Conservation (phyloP, 2,113 vertebrate genomes). For the Heliornis fulica region DNA sequence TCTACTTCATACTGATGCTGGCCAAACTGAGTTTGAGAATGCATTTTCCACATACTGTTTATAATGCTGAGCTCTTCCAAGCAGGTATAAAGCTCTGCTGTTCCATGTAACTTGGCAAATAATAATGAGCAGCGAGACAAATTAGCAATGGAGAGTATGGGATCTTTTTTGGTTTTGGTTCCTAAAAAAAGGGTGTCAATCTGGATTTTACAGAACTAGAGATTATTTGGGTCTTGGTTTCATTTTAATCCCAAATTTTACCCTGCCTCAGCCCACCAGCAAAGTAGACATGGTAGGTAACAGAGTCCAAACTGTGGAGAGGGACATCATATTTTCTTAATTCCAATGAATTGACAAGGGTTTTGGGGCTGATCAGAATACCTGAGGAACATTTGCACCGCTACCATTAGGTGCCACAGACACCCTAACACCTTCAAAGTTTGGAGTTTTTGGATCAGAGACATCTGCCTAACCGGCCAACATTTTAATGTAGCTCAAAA, state of each 20-base stretch:
- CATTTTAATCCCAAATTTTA: background rate
- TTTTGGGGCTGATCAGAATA: background rate
- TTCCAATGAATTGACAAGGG: background rate
- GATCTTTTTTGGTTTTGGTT: background rate
- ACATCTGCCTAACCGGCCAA: background rate
- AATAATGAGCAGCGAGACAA: background rate
- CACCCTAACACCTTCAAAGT: background rate
- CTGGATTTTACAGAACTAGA: background rate
- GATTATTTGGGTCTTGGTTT: background rate
- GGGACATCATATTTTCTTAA: background rate
- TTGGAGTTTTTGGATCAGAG: background rate
- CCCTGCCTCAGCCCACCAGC: background rate
- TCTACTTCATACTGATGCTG: background rate
- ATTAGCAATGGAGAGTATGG: background rate
- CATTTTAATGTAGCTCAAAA: background rate
- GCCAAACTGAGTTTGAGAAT: background rate
- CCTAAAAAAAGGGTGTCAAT: background rate
- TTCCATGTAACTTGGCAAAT: background rate
- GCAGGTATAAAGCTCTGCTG: conserved; percentile 22
- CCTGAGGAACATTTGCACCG: background rate
- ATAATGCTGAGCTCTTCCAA: background rate
- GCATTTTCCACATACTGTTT: background rate
- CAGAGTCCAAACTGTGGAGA: background rate
- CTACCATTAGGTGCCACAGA: background rate
- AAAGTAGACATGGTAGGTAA: background rate